Evolutionary conservation across 2,797 vertebrate genomes (phyloP), one percentile per base, ranked within the genome.

Genomic region (Tauraco hartlaubi): DNA sequence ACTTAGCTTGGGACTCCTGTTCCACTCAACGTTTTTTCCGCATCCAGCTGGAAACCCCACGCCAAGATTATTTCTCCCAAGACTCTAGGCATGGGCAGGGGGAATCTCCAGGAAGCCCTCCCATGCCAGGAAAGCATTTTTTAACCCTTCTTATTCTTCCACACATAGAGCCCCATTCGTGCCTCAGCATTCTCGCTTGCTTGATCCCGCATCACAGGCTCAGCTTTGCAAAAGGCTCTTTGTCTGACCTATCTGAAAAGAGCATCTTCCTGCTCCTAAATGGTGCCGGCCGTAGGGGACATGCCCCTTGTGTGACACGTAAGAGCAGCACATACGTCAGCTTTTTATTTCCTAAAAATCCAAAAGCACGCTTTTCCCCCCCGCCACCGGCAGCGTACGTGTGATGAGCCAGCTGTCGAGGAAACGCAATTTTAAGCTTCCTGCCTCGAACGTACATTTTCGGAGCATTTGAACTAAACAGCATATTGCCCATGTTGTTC

Each of bases 311-410:
- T 2, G n/a, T 11, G 71, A 82, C 83, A 93, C 76, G 85, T 61
- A 90, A 0, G 39, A 94, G 82, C 37, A 71, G 51, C 90, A 93
- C 87, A 73, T 75, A 88, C 74, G 91, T 67, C 94, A 89, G 88
- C 67, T 87, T 93, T 87, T 72, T 39, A 55, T 55, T 92, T 66
- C 67, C 88, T 63, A 58, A 88, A 90, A 86, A 90, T 3, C 8
- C 44, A 16, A 79, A 85, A 90, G 16, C 22, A 41, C 39, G 15
- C 39, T 41, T 41, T 14, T 14, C 39, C 11, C 39, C 12, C 39
- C 39, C 39, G 5, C 39, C 39, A 39, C 39, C 54, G 69, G 73
- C 87, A 90, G 71, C 51, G 37, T 48, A 68, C 8, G 75, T 1
- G 0, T 18, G 23, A 75, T 56, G 39, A 92, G 84, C 63, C 87